Conservation (phyloP, 2,888 invertebrate species). For the Pyrrhosoma nymphula region DNA sequence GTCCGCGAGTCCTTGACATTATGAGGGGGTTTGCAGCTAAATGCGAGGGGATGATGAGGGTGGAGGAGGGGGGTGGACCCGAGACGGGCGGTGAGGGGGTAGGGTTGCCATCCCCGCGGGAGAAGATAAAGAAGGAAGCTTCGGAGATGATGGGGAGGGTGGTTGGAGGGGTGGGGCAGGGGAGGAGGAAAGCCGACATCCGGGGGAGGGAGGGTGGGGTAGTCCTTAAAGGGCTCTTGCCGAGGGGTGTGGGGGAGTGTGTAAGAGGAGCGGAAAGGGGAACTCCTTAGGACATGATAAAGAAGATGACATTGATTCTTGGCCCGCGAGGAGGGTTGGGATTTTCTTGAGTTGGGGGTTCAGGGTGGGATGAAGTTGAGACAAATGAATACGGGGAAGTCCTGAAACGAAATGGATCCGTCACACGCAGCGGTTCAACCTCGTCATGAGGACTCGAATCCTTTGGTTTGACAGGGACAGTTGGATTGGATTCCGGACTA, state of each 20-base stretch:
- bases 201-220: background rate
- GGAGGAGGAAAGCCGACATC: conserved; percentile 17
- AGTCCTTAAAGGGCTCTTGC: background rate
- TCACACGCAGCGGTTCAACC: background rate
- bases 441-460: background rate
- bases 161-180: background rate
- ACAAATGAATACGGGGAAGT: background rate
- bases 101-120: background rate
- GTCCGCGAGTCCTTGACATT: conserved; percentile 18
- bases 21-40: conserved; percentile 24
- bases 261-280: background rate
- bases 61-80: background rate
- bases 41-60: background rate
- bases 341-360: background rate
- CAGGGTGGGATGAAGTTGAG: background rate
- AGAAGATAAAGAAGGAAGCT: background rate
- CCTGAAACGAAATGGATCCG: background rate
- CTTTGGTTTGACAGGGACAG: background rate
- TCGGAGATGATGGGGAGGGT: conserved; percentile 8
- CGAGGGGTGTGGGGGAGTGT: background rate
- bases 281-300: conserved; percentile 36
- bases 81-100: background rate
- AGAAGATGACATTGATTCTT: conserved; percentile 39
- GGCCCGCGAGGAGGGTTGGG: background rate
- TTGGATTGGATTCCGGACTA: background rate